Evolutionary conservation across 2,113 vertebrate species (phyloP).

Genomic region (Mohoua ochrocephala): DNA sequence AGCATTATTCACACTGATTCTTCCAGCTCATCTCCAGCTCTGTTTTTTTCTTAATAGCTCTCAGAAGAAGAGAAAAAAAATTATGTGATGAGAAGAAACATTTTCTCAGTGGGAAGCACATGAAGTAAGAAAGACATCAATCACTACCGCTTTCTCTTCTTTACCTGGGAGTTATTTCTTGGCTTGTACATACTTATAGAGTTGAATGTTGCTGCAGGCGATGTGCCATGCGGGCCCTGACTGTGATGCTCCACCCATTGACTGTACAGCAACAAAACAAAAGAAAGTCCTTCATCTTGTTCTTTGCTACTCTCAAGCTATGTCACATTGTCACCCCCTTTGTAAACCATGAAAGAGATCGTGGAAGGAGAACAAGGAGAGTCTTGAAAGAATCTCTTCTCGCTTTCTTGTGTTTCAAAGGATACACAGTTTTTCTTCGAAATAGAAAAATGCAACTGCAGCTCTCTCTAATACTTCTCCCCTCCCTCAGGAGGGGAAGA

Average conservation of each 20-base stretch:
- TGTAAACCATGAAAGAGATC: neutral
- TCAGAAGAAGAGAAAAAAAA: neutral
- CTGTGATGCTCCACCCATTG: neutral
- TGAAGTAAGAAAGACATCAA: neutral
- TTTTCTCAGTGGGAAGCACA: neutral
- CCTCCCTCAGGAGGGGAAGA: neutral
- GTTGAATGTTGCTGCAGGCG: neutral
- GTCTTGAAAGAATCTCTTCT: neutral
- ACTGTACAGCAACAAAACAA: neutral
- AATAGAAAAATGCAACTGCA: neutral
- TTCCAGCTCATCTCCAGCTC: neutral
- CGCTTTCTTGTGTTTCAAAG: neutral
- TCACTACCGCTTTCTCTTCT: neutral
- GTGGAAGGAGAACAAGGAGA: neutral
- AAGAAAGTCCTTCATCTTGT: neutral
- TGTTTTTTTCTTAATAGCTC: neutral
- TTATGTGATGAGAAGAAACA: neutral
- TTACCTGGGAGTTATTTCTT: neutral
- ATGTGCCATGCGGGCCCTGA: neutral
- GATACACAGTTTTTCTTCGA: neutral
- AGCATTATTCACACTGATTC: neutral
- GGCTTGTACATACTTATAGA: neutral
- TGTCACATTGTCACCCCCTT: neutral
- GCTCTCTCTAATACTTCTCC: neutral
- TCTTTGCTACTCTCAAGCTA: neutral